phyloP scores from a whole-genome alignment of 2,797 vertebrate genomes.

The Carapus acus region DNA sequence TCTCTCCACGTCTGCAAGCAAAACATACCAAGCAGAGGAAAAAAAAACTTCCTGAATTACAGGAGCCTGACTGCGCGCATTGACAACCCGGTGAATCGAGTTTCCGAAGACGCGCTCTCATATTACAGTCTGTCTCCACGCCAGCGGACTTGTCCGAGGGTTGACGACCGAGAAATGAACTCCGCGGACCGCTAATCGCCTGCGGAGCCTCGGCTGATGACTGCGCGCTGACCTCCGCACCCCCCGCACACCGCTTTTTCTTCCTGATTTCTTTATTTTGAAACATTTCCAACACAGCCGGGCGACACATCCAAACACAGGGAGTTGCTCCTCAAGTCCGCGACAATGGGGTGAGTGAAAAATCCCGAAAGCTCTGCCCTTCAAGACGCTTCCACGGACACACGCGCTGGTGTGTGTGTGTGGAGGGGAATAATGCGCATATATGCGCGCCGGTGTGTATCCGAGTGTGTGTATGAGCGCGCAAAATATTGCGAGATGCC shows the following conservation, averaged over 20 bases:
- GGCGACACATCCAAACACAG: slow-evolving; percentile 37
- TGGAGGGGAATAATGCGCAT: too few relatives aligned
- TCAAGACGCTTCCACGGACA: slow-evolving; percentile 50
- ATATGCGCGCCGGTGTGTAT: background rate
- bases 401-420: slow-evolving; percentile 8
- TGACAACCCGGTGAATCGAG: slow-evolving; percentile 60
- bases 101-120: slow-evolving; percentile 62
- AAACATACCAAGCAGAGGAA: slow-evolving; percentile 11
- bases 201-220: slow-evolving; percentile 47
- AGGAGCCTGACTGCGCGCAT: too few relatives aligned
- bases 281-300: too few relatives aligned
- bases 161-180: slow-evolving; percentile 51
- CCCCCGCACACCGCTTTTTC: too few relatives aligned
- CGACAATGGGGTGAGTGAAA: slow-evolving; percentile 74
- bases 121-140: slow-evolving; percentile 59
- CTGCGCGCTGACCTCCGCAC: too few relatives aligned
- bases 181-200: slow-evolving; percentile 50
- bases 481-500: slow-evolving; percentile 19
- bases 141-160: slow-evolving; percentile 46
- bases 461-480: background rate
- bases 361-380: slow-evolving; percentile 37
- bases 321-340: slow-evolving; percentile 63
- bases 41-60: slow-evolving; percentile 55
- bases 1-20: slow-evolving; percentile 7
- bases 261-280: too few relatives aligned